Evolutionary conservation across 2,113 vertebrate genomes (phyloP), one percentile per base, ranked within the genome.

Genomic region (Tragulus kanchil): DNA sequence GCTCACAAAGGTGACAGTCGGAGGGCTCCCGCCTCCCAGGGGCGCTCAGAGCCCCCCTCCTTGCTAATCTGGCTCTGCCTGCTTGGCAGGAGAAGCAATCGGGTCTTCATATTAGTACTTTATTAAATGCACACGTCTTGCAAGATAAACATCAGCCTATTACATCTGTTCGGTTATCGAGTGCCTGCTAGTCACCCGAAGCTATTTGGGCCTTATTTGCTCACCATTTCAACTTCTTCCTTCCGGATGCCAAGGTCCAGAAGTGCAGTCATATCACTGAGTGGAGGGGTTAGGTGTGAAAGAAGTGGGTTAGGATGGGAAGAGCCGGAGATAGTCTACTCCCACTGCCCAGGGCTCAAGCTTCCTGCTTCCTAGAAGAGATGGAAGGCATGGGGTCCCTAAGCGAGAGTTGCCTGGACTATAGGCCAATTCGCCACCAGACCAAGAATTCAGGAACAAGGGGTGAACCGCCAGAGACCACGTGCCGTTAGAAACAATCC

Each of bases 91-190:
- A 90, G 65, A 96, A 92, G 93, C 97, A 95, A 97, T 95, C 95
- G 91, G 61, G 87, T 28, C 85, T 94, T 92, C 88, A 82, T 94
- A 87, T 94, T 95, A 97, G 98, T 97, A 94, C 97, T 97, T 93
- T 97, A 97, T 97, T 97, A 97, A 97, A 95, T 0, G 28, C 82
- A 73, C 88, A 28, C 65, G 8, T 90, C 85, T 83, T 58, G 83
- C 69, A 83, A 98, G 97, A 97, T 97, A 97, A 90, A 84, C 92
- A 96, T 95, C 97, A 90, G 93, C 94, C 91, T 88, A 97, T 97
- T 96, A 79, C 87, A 42, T 85, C 16, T 58, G 84, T 64, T 94
- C 2, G 0, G 81, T 56, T 36, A 90, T 11, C 67, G 91, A 95
- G 62, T 23, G 59, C 50, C 65, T n/a, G 93, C 97, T 48, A 90